phyloP scores from a whole-genome alignment of 2,888 invertebrate genomes.

The Acrocera orbiculus region DNA sequence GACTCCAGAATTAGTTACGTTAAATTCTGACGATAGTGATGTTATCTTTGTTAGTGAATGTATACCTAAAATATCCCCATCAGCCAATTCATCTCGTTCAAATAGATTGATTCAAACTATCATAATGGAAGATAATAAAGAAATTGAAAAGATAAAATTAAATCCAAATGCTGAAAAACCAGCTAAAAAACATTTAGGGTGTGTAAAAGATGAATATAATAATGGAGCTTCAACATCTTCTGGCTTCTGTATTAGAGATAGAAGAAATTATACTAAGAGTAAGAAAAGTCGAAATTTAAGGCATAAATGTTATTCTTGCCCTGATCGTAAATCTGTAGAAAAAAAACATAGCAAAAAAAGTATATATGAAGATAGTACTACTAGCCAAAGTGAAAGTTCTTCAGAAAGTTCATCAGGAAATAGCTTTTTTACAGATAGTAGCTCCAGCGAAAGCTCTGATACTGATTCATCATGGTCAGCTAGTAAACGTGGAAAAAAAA shows the following conservation, averaged over 20 bases:
- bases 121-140: background rate
- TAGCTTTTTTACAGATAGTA: too few relatives aligned
- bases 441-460: conserved; percentile 1
- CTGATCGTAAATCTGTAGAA: conserved; percentile 5
- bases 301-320: conserved; percentile 9
- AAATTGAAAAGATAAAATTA: conserved; percentile 4
- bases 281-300: conserved; percentile 3
- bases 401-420: conserved; percentile 2
- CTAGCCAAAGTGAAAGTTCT: conserved; percentile 1
- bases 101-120: background rate
- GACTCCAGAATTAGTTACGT: conserved; percentile 29
- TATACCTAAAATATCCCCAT: conserved; percentile 1
- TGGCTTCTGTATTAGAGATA: conserved; percentile 5
- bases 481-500: conserved; percentile 2
- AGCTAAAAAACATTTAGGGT: background rate
- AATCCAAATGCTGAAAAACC: conserved; percentile 2
- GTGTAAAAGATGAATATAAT: conserved; percentile 7
- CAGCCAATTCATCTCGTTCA: background rate
- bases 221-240: conserved; percentile 11
- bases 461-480: conserved; percentile 4
- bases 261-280: too few relatives aligned
- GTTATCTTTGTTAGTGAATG: conserved; percentile 23
- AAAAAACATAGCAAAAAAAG: conserved; percentile 4
- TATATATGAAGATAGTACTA: conserved; percentile 8
- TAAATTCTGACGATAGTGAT: conserved; percentile 30